phyloP scores from a whole-genome alignment of 2,113 vertebrate genomes.

The Potamarius usumacintae region DNA sequence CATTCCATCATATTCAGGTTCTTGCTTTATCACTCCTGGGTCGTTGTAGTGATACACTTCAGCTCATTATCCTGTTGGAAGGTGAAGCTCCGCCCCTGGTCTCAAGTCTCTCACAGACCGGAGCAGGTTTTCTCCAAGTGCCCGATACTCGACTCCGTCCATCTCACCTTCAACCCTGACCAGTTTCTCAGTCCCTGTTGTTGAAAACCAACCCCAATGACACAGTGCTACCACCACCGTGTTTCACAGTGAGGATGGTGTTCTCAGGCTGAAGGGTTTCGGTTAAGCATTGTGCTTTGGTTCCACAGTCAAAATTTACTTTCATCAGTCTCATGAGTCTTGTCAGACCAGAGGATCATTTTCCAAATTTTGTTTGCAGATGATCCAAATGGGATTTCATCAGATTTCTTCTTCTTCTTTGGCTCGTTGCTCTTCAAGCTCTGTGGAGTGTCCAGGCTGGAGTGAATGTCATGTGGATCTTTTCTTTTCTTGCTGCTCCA shows the following conservation, averaged over 20 bases:
- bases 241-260: neutral
- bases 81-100: neutral
- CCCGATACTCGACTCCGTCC: neutral
- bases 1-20: neutral
- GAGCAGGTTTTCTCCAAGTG: neutral
- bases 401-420: too few relatives aligned
- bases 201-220: neutral
- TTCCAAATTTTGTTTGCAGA: neutral
- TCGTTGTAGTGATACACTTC: neutral
- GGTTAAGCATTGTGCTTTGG: neutral
- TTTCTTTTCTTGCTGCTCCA: neutral
- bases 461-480: neutral
- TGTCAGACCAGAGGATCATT: neutral
- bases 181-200: neutral
- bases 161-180: neutral
- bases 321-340: neutral
- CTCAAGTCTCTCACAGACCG: neutral
- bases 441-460: neutral
- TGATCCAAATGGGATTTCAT: neutral
- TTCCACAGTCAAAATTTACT: too few relatives aligned
- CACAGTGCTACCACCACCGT: neutral
- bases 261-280: neutral
- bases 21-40: neutral
- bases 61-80: neutral
- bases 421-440: neutral